A percentile compares a stretch with the other conserved stretches of the same genome.
These are phyloP conservation scores for Ivindomyrus marchei DNA, from an alignment of 2,113 vertebrate genomes.

Conservation along the genomic window DNA sequence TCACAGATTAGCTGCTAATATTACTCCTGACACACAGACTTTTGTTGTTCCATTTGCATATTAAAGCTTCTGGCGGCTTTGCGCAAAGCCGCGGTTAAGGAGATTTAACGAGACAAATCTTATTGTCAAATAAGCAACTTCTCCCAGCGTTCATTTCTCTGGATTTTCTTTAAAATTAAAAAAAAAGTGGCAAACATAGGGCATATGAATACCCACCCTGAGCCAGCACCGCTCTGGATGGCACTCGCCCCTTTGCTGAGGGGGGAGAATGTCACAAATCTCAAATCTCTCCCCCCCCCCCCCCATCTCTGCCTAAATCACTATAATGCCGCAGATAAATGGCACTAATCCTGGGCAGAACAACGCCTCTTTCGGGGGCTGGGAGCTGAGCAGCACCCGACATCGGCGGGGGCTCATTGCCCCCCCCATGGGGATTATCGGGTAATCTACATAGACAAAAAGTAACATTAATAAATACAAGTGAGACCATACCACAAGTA, in stretches of 20 bases:
- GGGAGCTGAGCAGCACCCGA: not conserved
- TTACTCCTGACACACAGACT: slow-evolving; percentile 1
- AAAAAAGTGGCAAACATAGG: not conserved
- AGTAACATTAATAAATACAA: not conserved
- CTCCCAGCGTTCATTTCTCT: not conserved
- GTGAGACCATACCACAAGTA: not conserved
- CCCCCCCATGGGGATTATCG: not conserved
- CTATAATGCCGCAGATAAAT: slow-evolving; percentile 10
- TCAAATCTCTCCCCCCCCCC: no score
- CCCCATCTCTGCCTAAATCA: not conserved
- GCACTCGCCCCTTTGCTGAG: not conserved
- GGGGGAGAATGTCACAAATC: not conserved
- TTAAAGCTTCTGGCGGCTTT: slow-evolving; percentile 2
- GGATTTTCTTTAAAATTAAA: not conserved
- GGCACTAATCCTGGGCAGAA: slow-evolving; percentile 8
- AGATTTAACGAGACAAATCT: slow-evolving; percentile 13
- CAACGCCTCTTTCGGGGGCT: not conserved
- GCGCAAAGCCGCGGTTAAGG: not conserved
- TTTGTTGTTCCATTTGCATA: slow-evolving; percentile 11
- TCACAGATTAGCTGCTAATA: slow-evolving; percentile 17
- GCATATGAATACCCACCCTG: not conserved
- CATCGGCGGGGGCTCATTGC: no score
- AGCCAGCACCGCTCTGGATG: not conserved
- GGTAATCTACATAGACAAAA: slow-evolving; percentile 52
- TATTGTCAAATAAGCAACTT: slow-evolving; percentile 17